Percentiles rank a stretch among this genome's conserved stretches.
Evolutionary conservation across 2,888 invertebrate genomes (phyloP).

Genomic region (Automeris io): DNA sequence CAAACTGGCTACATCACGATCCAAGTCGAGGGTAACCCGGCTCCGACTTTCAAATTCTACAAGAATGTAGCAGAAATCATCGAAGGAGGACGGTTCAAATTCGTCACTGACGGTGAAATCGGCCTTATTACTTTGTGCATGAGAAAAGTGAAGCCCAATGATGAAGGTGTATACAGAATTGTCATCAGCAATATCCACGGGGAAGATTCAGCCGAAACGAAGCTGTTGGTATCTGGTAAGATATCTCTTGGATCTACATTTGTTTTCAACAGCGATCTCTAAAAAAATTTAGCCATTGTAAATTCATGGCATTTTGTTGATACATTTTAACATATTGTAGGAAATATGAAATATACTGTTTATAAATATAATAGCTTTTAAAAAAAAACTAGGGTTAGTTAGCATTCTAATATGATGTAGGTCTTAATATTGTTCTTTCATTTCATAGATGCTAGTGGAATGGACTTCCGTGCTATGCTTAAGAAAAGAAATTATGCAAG

Average conservation of each 20-base stretch:
- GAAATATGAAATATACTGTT: too few relatives aligned
- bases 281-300: neutral
- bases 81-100: conserved; percentile 96
- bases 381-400: too few relatives aligned
- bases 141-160: conserved; percentile 96
- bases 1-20: conserved; percentile 95
- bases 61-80: conserved; percentile 95
- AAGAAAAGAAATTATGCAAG: conserved; percentile 97
- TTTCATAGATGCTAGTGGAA: conserved; percentile 96
- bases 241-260: neutral
- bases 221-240: conserved; percentile 95
- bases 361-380: too few relatives aligned
- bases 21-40: conserved; percentile 95
- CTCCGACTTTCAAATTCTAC: conserved; percentile 96
- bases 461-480: conserved; percentile 99
- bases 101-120: conserved; percentile 94
- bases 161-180: conserved; percentile 97
- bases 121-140: conserved; percentile 96
- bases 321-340: too few relatives aligned
- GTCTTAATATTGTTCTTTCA: too few relatives aligned
- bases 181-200: conserved; percentile 96
- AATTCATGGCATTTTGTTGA: neutral
- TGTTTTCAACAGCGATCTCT: neutral
- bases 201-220: conserved; percentile 96
- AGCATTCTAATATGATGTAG: neutral